Evolutionary conservation across 2,797 vertebrate species (phyloP), one percentile per base, ranked within the genome.

Genomic region (Champsocephalus gunnari): DNA sequence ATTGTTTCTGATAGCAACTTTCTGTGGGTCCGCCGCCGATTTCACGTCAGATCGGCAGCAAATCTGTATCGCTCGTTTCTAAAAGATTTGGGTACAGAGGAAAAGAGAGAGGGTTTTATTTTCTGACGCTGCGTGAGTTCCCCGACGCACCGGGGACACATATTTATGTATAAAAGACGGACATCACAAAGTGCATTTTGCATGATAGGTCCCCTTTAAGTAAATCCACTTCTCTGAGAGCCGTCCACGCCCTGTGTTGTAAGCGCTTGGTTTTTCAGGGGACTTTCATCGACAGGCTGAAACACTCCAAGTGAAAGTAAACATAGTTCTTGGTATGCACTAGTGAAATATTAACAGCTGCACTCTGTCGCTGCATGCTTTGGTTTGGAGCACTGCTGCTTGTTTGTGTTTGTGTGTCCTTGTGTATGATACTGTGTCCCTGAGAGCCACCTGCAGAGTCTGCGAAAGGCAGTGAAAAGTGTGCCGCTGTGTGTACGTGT

Each of bases 331-430:
- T 77, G 76, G 71, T 76, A 80, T 74, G 81, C 67, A 54, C 45
- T 64, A 1, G 89, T 92, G 53, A 90, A 93, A 93, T 79, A 92
- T 91, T 91, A 90, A 91, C 92, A 86, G 71, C 74, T 76, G 73
- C 21, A 66, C 72, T 85, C 76, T 79, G 83, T 61, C 82, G 76
- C 61, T 66, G 32, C 45, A 58, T 75, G 68, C 71, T 79, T 58
- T 69, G 41, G 65, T 81, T 74, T 55, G 6, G 38, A 73, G 60
- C 49, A 49, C 14, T 51, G 32, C 5, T 63, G 81, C 45, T 69
- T 69, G 49, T 1, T 3, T 58, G 56, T 76, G 65, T 59, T 3
- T 58, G 56, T 76, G 65, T 59, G 72, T 34, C 28, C 67, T 50
- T 9, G 80, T 66, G 73, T 68, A 41, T 68, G 86, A 83, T 83